These are phyloP conservation scores for Drosophila prolongata DNA, from an alignment of 2,888 invertebrate genomes.

Conservation along the genomic window DNA sequence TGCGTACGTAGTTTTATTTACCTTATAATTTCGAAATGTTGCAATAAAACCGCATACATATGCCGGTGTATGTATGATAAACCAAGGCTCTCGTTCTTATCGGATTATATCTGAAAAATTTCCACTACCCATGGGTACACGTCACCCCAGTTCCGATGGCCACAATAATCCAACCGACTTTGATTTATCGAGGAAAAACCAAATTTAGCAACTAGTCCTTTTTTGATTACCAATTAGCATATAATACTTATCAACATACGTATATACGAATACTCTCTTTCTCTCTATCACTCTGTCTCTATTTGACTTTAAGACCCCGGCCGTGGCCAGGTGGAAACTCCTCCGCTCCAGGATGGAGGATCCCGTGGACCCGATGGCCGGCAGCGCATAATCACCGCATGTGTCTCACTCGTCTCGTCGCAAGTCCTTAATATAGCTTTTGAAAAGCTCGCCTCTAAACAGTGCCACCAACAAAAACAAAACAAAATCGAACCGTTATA, in stretches of 20 bases:
- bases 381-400: conserved; percentile 76
- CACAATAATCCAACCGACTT: conserved; percentile 33
- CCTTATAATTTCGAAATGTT: conserved; percentile 35
- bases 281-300: conserved; percentile 44
- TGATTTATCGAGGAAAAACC: conserved; percentile 38
- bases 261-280: conserved; percentile 50
- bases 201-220: conserved; percentile 56
- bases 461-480: conserved; percentile 67
- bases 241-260: conserved; percentile 52
- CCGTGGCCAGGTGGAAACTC: conserved; percentile 44
- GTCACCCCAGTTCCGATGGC: conserved; percentile 11
- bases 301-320: conserved; percentile 68
- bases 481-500: conserved; percentile 36
- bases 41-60: conserved; percentile 42
- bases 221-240: conserved; percentile 57
- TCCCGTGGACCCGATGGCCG: conserved; percentile 44
- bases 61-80: conserved; percentile 22
- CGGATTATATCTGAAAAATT: neutral
- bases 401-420: conserved; percentile 76
- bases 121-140: neutral
- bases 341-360: neutral
- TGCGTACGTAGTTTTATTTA: conserved; percentile 43
- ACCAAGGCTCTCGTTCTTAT: neutral
- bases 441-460: conserved; percentile 81
- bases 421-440: conserved; percentile 79